phyloP scores from a whole-genome alignment of 2,888 invertebrate genomes.

The Drosophila parthenogenetica region DNA sequence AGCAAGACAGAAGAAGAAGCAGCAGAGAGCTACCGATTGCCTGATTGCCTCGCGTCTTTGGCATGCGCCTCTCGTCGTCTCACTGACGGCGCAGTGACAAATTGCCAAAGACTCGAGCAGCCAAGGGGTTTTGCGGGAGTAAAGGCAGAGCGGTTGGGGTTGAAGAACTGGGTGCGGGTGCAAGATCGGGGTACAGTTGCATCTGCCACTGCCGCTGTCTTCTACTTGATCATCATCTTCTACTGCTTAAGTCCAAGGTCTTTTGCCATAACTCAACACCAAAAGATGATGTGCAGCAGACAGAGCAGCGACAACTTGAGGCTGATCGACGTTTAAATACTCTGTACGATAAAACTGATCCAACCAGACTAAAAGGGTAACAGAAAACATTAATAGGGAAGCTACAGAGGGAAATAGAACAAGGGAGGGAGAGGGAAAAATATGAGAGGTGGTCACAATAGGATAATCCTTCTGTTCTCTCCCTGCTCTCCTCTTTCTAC shows the following conservation, averaged over 20 bases:
- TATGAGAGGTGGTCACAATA: no score
- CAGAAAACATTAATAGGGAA: no score
- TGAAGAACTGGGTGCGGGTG: constrained; percentile 13
- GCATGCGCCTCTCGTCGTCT: constrained; percentile 64
- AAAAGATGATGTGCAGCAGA: constrained; percentile 59
- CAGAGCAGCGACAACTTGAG: constrained; percentile 14
- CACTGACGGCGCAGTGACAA: constrained; percentile 73
- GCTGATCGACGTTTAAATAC: constrained; percentile 14
- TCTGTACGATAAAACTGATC: not conserved
- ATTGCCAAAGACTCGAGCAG: constrained; percentile 48
- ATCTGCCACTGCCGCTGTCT: not conserved
- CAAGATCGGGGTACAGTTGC: constrained; percentile 39
- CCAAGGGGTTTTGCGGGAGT: constrained; percentile 1
- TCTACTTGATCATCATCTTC: constrained; percentile 17
- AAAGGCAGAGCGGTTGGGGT: not conserved
- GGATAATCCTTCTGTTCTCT: no score
- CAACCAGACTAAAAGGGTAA: no score
- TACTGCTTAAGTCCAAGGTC: constrained; percentile 69
- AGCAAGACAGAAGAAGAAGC: not conserved
- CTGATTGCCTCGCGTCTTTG: constrained; percentile 45
- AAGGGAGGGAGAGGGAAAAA: no score
- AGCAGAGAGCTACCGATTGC: constrained; percentile 24
- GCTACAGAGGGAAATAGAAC: no score
- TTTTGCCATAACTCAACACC: constrained; percentile 67
- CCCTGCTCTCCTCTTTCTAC: no score